These are phyloP conservation scores for Bubo blakistoni DNA, from an alignment of 2,113 vertebrate species.

Conservation along the genomic window DNA sequence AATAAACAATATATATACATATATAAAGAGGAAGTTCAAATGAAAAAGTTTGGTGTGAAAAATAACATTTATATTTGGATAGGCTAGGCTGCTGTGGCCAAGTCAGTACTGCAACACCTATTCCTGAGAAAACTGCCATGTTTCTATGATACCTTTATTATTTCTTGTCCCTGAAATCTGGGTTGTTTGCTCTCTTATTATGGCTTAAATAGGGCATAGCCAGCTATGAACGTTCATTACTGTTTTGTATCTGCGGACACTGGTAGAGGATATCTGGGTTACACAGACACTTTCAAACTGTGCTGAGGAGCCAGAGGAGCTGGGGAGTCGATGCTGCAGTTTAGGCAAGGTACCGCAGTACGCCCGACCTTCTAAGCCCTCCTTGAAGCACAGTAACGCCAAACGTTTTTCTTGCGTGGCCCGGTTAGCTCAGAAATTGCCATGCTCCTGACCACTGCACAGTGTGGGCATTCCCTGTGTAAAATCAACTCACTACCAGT, in stretches of 20 bases:
- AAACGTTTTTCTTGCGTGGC: background rate
- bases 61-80: background rate
- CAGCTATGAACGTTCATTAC: background rate
- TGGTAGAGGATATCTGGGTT: background rate
- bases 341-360: background rate
- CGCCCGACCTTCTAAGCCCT: rapidly evolving
- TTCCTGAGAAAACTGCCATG: background rate
- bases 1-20: slow-evolving; percentile 7
- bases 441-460: background rate
- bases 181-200: background rate
- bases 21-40: slow-evolving; percentile 20
- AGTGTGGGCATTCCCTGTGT: background rate
- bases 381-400: rapidly evolving
- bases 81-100: background rate
- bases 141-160: background rate
- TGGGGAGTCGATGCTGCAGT: background rate
- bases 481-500: background rate
- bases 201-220: background rate
- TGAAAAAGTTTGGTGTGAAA: background rate
- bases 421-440: background rate
- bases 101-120: background rate
- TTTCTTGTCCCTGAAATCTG: background rate
- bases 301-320: background rate
- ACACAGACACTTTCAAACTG: background rate
- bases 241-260: background rate